Percentiles rank a stretch among this genome's conserved stretches.
Evolutionary conservation across 2,113 vertebrate genomes (phyloP).

Genomic region (Daboia siamensis): DNA sequence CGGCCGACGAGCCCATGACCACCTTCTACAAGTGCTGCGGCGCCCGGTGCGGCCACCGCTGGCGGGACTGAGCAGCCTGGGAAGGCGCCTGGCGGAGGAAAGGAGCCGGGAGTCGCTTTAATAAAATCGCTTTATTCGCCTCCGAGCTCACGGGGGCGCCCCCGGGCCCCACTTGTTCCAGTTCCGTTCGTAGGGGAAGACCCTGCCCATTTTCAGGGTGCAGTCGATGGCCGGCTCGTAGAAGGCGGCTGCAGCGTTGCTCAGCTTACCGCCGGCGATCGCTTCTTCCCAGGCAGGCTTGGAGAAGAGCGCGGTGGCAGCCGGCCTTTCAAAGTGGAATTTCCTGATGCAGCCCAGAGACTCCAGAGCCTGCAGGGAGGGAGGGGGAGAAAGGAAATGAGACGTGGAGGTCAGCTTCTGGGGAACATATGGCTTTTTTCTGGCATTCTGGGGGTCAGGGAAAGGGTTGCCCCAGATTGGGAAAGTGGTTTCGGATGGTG

Average conservation of each 20-base stretch:
- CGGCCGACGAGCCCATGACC: conserved; percentile 98
- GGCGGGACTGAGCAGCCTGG: conserved; percentile 79
- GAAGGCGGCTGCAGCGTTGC: conserved; percentile 51
- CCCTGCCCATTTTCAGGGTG: conserved; percentile 75
- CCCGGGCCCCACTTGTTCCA: conserved; percentile 83
- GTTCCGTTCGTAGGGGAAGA: conserved; percentile 83
- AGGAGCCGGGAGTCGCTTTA: neutral
- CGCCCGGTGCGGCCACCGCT: conserved; percentile 85
- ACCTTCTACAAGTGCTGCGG: conserved; percentile 98
- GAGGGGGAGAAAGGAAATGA: neutral
- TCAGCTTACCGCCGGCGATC: neutral
- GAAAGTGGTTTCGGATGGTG: neutral
- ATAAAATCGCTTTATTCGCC: neutral
- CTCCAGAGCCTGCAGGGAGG: conserved; percentile 74
- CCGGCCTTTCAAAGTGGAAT: conserved; percentile 62
- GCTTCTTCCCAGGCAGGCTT: conserved; percentile 34
- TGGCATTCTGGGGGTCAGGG: neutral
- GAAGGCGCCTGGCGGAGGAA: neutral
- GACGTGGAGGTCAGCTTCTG: neutral
- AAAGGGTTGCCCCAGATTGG: neutral
- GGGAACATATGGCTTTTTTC: neutral
- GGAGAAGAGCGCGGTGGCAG: conserved; percentile 75
- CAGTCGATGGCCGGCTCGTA: conserved; percentile 89
- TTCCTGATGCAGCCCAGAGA: conserved; percentile 80
- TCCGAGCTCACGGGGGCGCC: conserved; percentile 42